These are phyloP conservation scores for Formica selysi DNA, from an alignment of 1,140 invertebrate species.

Conservation along the genomic window DNA sequence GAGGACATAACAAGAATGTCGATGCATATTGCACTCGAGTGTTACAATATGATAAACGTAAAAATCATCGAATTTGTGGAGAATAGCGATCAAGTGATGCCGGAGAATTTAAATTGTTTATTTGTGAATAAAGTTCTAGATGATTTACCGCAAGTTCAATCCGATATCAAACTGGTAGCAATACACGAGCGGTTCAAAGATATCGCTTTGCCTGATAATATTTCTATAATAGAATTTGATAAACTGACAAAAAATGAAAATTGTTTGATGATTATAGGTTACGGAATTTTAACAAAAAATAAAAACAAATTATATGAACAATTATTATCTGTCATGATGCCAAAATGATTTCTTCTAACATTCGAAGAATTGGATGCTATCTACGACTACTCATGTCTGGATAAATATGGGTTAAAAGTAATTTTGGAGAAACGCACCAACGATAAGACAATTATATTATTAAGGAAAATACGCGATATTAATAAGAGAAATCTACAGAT, in stretches of 20 bases:
- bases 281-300: background rate
- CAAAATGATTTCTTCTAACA: conserved; percentile 85
- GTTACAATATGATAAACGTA: conserved; percentile 89
- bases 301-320: background rate
- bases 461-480: conserved; percentile 77
- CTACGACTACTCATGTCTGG: conserved; percentile 65
- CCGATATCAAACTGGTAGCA: background rate
- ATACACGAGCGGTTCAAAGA: background rate
- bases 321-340: conserved; percentile 64
- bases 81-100: conserved; percentile 85
- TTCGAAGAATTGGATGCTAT: conserved; percentile 79
- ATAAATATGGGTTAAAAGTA: conserved; percentile 75
- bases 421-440: conserved; percentile 78
- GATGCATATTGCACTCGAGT: conserved; percentile 93
- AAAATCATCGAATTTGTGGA: conserved; percentile 90
- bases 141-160: conserved; percentile 89
- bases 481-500: conserved; percentile 72
- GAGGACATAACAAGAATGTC: conserved; percentile 87
- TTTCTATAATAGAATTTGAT: background rate
- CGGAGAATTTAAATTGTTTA: conserved; percentile 85
- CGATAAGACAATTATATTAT: conserved; percentile 73
- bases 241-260: conserved; percentile 82
- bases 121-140: conserved; percentile 87
- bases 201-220: conserved; percentile 78
- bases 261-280: conserved; percentile 87